These are phyloP conservation scores for Brachionichthys hirsutus DNA, from an alignment of 2,113 vertebrate genomes.

Conservation along the genomic window DNA sequence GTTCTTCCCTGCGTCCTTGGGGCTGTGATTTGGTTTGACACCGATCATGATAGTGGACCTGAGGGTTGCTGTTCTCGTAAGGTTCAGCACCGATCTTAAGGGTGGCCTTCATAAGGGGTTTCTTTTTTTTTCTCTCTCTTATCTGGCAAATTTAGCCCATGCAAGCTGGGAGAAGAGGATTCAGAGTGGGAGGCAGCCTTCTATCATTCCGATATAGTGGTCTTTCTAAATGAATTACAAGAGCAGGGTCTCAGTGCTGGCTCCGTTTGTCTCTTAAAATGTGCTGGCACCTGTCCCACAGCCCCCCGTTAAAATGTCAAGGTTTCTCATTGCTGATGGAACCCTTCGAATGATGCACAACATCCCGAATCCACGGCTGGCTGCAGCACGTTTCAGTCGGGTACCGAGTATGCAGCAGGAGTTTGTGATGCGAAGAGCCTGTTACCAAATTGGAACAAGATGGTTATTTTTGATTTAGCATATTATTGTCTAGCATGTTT, in stretches of 20 bases:
- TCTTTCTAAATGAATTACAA: conserved; percentile 12
- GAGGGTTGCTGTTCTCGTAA: conserved; percentile 21
- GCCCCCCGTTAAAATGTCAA: conserved; percentile 40
- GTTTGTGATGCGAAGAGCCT: too few species aligned
- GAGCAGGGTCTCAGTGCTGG: conserved; percentile 19
- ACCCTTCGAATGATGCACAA: conserved; percentile 12
- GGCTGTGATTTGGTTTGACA: conserved; percentile 17
- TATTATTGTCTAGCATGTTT: too few species aligned
- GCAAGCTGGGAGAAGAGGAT: conserved; percentile 27
- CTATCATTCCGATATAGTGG: conserved; percentile 34
- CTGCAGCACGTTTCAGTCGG: neutral
- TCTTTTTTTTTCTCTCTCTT: conserved; percentile 24
- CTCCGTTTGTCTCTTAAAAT: conserved; percentile 34
- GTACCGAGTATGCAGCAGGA: too few species aligned
- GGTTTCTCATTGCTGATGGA: conserved; percentile 29
- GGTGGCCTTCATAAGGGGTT: conserved; percentile 34
- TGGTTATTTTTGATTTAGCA: too few species aligned
- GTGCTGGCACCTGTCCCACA: conserved; percentile 24
- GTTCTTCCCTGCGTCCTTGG: conserved; percentile 16
- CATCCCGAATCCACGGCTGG: neutral
- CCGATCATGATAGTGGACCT: conserved; percentile 15
- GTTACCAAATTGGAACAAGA: too few species aligned
- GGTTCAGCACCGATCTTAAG: conserved; percentile 20
- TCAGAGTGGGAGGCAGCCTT: conserved; percentile 35
- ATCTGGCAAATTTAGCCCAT: conserved; percentile 22